A percentile compares a stretch with the other conserved stretches of the same genome.
Evolutionary conservation across 2,888 invertebrate species (phyloP).

Genomic region (Epinotia brunnichana): DNA sequence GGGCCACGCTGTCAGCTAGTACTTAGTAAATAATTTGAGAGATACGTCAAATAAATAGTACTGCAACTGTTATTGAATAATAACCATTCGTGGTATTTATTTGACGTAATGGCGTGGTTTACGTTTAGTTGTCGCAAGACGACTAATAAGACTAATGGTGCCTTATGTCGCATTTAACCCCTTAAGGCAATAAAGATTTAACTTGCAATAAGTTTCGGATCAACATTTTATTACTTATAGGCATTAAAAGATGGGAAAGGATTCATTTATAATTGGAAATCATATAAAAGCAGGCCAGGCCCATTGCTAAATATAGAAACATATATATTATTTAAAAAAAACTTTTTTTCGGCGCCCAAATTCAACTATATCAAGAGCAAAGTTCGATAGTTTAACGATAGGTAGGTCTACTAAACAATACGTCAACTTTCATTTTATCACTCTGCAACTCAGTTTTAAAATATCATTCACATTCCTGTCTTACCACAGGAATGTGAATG

Average conservation of each 20-base stretch:
- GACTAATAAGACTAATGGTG: conserved; percentile 4
- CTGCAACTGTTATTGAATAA: too few species aligned
- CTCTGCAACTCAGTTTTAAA: background rate
- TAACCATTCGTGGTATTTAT: too few species aligned
- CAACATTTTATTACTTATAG: background rate
- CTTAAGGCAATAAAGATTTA: background rate
- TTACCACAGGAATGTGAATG: background rate
- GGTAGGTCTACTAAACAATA: too few species aligned
- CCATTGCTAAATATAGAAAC: too few species aligned
- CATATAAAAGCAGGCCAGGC: background rate
- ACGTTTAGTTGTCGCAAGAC: background rate
- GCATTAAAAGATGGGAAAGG: background rate
- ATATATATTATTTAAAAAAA: too few species aligned
- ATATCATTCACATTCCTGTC: too few species aligned
- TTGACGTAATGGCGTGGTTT: background rate
- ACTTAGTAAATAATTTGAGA: background rate
- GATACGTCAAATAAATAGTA: background rate
- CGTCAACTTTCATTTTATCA: background rate
- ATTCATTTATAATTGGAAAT: background rate
- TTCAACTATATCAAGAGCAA: too few species aligned
- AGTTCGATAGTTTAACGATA: too few species aligned
- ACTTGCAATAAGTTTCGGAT: background rate
- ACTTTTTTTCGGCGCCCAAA: too few species aligned
- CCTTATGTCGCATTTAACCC: conserved; percentile 14
- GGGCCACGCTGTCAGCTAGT: too few species aligned